Evolutionary conservation across 1,140 invertebrate species (phyloP), one percentile per base, ranked within the genome.

Genomic region (Drosophila tristis): DNA sequence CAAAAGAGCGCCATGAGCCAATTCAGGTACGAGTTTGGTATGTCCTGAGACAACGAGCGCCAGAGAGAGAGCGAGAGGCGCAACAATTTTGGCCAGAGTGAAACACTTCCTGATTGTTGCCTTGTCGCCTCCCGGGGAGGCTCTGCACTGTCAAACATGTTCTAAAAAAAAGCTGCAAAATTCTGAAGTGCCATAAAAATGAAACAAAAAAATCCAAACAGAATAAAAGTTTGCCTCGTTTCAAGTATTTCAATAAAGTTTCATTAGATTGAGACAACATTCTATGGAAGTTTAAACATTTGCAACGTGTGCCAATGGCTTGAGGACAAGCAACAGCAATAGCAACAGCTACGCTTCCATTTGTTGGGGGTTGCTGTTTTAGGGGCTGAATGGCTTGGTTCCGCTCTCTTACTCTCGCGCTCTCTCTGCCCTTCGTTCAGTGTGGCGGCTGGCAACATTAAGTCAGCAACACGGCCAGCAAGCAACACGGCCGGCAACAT

Each of bases 1-100:
- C 65, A 89, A 87, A 81, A 80, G 68, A 87, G 78, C 78, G 78
- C 78, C 81, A 85, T 86, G 77, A 85, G 80, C 80, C 80, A 84
- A 85, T 84, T 84, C 81, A 84, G 80, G 35, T 39, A 39, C 26
- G 26, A 75, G 35, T 13, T 13, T 5, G 26, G 76, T 84, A 84
- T 50, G 60, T 16, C 51, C 29, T 43, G 26, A 45, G 56, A 65
- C 71, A 29, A 25, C 35, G 35, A 26, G 29, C 9, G 42, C 43
- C 4, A 16, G 15, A 11, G 62, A 55, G 43, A 63, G 64, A 71
- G 81, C 74, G 82, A 82, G 82, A 77, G 82, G 80, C 79, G 82
- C 82, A 86, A 86, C 82, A 86, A 86, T 86, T 86, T 50, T 13
- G 47, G 82, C 63, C 39, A 87, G 65, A 86, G 62, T 73, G 79